These are phyloP conservation scores for Dasyornis broadbenti DNA, from an alignment of 2,113 vertebrate genomes.

Conservation along the genomic window DNA sequence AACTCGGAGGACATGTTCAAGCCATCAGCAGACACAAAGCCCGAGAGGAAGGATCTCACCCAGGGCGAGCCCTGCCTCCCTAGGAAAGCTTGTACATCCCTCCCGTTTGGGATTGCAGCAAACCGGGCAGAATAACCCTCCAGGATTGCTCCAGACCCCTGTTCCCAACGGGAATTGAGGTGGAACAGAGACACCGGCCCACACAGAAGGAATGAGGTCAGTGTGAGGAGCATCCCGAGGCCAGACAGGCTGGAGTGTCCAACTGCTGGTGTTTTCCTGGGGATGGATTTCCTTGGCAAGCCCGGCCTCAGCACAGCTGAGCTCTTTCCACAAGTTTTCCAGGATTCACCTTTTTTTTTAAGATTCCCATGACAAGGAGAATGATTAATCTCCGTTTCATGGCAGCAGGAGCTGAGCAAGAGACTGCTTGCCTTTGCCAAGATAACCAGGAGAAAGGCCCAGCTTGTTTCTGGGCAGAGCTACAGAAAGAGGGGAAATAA, in stretches of 20 bases:
- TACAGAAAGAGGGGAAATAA: neutral
- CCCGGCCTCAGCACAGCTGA: neutral
- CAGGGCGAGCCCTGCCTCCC: neutral
- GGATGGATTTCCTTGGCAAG: neutral
- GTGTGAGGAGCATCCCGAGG: neutral
- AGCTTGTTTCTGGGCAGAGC: neutral
- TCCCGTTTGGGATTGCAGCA: neutral
- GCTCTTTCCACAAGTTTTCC: neutral
- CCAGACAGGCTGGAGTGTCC: too few species aligned
- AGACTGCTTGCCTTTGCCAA: neutral
- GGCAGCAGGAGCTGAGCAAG: neutral
- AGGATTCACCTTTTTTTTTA: neutral
- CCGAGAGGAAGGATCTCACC: neutral
- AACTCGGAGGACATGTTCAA: neutral
- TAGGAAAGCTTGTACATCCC: neutral
- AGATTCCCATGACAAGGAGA: neutral
- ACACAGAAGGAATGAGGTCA: neutral
- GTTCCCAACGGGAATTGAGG: neutral
- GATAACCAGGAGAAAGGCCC: neutral
- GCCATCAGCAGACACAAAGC: slow-evolving; percentile 6
- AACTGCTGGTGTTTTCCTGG: neutral
- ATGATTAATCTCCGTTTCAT: neutral
- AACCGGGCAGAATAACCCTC: neutral
- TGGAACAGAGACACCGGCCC: neutral
- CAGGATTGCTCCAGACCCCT: too few species aligned